Evolutionary conservation across 2,888 invertebrate species (phyloP).

Genomic region (Clitarchus hookeri): DNA sequence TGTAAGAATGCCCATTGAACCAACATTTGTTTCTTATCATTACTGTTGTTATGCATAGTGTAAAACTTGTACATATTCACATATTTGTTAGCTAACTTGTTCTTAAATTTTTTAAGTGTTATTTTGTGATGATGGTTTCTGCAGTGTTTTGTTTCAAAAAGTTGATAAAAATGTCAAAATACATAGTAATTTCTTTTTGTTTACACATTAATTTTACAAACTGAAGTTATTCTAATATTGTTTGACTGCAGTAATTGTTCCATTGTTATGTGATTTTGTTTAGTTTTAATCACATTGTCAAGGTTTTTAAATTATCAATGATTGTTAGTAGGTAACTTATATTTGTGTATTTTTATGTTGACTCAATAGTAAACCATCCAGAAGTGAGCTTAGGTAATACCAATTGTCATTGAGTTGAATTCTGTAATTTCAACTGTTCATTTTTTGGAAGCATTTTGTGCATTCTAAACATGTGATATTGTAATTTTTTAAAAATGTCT

Average conservation of each 20-base stretch:
- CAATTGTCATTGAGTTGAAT: not conserved
- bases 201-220: not conserved
- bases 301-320: not conserved
- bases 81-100: conserved; percentile 2
- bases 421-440: not conserved
- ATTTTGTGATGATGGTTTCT: not conserved
- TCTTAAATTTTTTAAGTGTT: not conserved
- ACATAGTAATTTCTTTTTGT: not conserved
- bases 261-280: not conserved
- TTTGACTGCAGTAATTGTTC: not conserved
- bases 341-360: not conserved
- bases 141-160: not conserved
- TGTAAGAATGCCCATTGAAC: not conserved
- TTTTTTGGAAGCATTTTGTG: not conserved
- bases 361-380: not conserved
- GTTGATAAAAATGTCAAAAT: not conserved
- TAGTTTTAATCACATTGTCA: not conserved
- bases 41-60: not conserved
- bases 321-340: not conserved
- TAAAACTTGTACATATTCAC: not conserved
- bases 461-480: not conserved
- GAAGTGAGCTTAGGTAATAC: not conserved
- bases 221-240: not conserved
- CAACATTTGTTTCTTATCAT: not conserved
- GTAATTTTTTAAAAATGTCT: not conserved